A percentile compares a stretch with the other conserved stretches of the same genome.
Evolutionary conservation across 2,797 vertebrate species (phyloP).

Genomic region (Trachurus trachurus): DNA sequence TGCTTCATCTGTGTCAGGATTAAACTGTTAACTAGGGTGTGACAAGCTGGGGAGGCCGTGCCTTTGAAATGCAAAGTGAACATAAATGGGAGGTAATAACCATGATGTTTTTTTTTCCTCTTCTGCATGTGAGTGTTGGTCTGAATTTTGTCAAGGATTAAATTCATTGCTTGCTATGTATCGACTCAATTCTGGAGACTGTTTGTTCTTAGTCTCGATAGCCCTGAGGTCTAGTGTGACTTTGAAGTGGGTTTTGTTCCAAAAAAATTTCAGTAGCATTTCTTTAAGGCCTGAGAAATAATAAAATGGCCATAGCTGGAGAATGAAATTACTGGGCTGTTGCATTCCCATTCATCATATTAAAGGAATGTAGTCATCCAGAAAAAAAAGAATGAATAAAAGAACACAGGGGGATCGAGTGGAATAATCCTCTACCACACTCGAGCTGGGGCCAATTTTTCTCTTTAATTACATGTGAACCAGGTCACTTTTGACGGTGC

Average conservation of each 20-base stretch:
- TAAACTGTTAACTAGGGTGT: slow-evolving; percentile 79
- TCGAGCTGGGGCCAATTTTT: slow-evolving; percentile 61
- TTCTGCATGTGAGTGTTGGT: slow-evolving; percentile 53
- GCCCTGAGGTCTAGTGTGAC: slow-evolving; percentile 56
- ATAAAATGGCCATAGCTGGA: slow-evolving; percentile 57
- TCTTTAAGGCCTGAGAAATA: slow-evolving; percentile 65
- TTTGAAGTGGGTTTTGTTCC: slow-evolving; percentile 70
- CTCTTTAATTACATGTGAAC: slow-evolving; percentile 75
- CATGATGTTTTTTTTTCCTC: slow-evolving; percentile 42
- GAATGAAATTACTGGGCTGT: slow-evolving; percentile 73
- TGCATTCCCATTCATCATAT: slow-evolving; percentile 74
- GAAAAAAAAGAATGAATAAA: slow-evolving; percentile 69
- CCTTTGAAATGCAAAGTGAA: slow-evolving; percentile 82
- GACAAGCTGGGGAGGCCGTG: slow-evolving; percentile 64
- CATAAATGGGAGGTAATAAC: slow-evolving; percentile 72
- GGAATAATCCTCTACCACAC: slow-evolving; percentile 70
- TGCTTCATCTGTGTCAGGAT: slow-evolving; percentile 69
- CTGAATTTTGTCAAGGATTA: slow-evolving; percentile 64
- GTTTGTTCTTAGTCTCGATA: slow-evolving; percentile 59
- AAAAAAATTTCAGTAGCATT: slow-evolving; percentile 38
- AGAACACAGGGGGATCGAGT: slow-evolving; percentile 64
- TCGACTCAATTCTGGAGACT: slow-evolving; percentile 54
- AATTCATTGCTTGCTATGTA: slow-evolving; percentile 49
- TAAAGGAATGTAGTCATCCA: slow-evolving; percentile 76
- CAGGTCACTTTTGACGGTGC: slow-evolving; percentile 48